Evolutionary conservation across 2,888 invertebrate genomes (phyloP), one percentile per base, ranked within the genome.

Genomic region (Siphonodentalium dalli): DNA sequence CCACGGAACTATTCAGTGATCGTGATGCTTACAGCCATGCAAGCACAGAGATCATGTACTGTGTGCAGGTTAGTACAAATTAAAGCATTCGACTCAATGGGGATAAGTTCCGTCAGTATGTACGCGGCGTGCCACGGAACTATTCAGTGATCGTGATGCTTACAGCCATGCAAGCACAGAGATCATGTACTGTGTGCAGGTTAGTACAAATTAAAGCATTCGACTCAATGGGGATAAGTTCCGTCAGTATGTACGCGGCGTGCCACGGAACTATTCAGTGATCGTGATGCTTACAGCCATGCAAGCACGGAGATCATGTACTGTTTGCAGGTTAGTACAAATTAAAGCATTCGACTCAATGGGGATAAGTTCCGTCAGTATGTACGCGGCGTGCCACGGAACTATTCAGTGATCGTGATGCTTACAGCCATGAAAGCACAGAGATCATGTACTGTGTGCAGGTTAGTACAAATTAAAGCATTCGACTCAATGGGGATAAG

Each of bases 121-220:
- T 98, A 0, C 92, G 91, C 80, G 85, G 90, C 20, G 86, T 89
- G 0, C 98, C 98, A 0, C 88, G 92, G 64, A 99, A 99, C 82
- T 99, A 99, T 82, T 98, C 98, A 0, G 89, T 97, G 52, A 85
- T 97, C 29, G 88, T 96, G 8, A 95, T 97, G 93, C 91, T 99
- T 71, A 99, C 98, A 13, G 98, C 98, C 0, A 87, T 99, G 86
- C 91, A 94, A 31, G 89, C 97, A 0, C 88, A 91, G 33, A 85
- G 98, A 18, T 92, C 95, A 66, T 99, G 98, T 81, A 88, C 90
- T 63, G 93, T 99, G 60, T 99, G 98, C 85, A 89, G 85, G 87
- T 87, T 74, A 71, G 79, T 68, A n/a, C 3, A n/a, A n/a, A n/a
- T n/a, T n/a, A n/a, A n/a, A n/a, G n/a, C n/a, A 86, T 99, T 45